Conservation (phyloP, 1,140 invertebrate species). For the Eueides isabella region DNA sequence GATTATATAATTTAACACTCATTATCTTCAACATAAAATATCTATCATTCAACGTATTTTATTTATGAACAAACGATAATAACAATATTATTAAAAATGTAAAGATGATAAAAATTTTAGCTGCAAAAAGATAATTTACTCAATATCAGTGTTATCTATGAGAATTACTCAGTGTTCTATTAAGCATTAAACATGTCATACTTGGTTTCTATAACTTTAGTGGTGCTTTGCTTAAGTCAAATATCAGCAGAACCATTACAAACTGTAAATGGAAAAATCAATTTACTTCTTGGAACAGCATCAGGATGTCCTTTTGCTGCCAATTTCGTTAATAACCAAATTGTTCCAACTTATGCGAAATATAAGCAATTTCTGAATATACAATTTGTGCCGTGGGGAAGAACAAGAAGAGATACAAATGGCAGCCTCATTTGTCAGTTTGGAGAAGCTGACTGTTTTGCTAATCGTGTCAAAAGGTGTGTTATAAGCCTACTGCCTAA, state of each 20-base stretch:
- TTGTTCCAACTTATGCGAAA: conserved; percentile 9
- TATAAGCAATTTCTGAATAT: conserved; percentile 30
- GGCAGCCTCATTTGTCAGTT: conserved; percentile 17
- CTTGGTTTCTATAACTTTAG: background rate
- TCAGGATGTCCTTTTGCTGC: conserved; percentile 30
- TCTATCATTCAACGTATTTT: too few species aligned
- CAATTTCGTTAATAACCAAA: conserved; percentile 13
- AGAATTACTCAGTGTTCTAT: background rate
- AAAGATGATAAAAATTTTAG: background rate
- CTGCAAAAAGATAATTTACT: background rate
- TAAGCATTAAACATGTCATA: conserved; percentile 3
- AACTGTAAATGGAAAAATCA: conserved; percentile 32
- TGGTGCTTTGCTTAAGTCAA: conserved; percentile 7
- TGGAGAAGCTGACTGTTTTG: conserved; percentile 22
- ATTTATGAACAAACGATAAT: too few species aligned
- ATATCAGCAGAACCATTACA: conserved; percentile 17
- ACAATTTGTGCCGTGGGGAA: conserved; percentile 37
- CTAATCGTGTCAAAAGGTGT: conserved; percentile 25
- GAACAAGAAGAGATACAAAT: conserved; percentile 17
- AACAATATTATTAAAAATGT: background rate
- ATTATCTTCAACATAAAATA: too few species aligned
- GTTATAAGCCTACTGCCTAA: conserved; percentile 11
- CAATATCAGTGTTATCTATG: background rate
- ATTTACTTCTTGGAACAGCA: conserved; percentile 27
- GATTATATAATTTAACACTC: too few species aligned